A percentile compares a stretch with the other conserved stretches of the same genome.
phyloP scores from a whole-genome alignment of 2,113 vertebrate genomes.

The Leptobrachium ailaonicum region DNA sequence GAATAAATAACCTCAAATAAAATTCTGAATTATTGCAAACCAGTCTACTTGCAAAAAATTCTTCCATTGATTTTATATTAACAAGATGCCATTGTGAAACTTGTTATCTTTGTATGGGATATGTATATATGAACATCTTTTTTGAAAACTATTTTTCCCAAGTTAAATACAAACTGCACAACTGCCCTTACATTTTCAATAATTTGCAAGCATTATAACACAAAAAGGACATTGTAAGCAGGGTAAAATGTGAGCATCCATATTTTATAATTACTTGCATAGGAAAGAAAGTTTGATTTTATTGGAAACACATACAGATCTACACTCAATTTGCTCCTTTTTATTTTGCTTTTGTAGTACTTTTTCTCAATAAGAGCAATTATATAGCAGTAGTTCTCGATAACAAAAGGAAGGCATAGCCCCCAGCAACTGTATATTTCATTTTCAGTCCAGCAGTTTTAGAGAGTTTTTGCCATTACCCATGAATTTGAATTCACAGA shows the following conservation, averaged over 20 bases:
- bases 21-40: no score
- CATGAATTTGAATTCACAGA: slow-evolving; percentile 52
- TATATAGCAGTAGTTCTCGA: slow-evolving; percentile 62
- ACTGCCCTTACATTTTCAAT: slow-evolving; percentile 26
- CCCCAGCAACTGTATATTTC: slow-evolving; percentile 68
- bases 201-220: slow-evolving; percentile 53
- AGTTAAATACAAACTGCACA: slow-evolving; percentile 9
- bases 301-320: slow-evolving; percentile 66
- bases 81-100: no score
- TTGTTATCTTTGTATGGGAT: no score
- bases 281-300: slow-evolving; percentile 55
- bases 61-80: no score
- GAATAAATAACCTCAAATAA: no score
- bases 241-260: slow-evolving; percentile 64
- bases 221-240: slow-evolving; percentile 69
- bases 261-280: slow-evolving; percentile 71
- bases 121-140: not conserved
- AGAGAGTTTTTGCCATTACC: slow-evolving; percentile 62
- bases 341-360: slow-evolving; percentile 63
- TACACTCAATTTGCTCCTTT: slow-evolving; percentile 56
- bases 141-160: not conserved
- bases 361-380: slow-evolving; percentile 73
- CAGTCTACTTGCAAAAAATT: no score
- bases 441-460: slow-evolving; percentile 76
- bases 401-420: slow-evolving; percentile 66